A percentile compares a stretch with the other conserved stretches of the same genome.
These are phyloP conservation scores for Uloborus diversus DNA, from an alignment of 1,140 invertebrate genomes.

Conservation along the genomic window DNA sequence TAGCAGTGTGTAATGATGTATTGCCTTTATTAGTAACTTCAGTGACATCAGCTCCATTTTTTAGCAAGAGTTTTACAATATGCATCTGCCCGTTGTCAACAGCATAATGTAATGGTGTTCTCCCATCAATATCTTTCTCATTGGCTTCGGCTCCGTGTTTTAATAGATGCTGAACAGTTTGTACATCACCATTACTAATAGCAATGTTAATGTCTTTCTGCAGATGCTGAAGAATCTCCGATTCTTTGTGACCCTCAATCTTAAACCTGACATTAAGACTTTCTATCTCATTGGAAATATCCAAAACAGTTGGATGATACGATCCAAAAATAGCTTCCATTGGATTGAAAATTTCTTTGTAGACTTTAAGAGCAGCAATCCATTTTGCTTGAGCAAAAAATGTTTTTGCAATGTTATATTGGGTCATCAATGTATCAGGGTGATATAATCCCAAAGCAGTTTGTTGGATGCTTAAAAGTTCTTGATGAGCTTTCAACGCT, in stretches of 20 bases:
- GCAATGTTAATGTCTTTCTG: not conserved
- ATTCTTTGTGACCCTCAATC: not conserved
- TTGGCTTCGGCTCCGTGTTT: not conserved
- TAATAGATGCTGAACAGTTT: not conserved
- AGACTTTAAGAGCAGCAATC: not conserved
- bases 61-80: constrained; percentile 60
- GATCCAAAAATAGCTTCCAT: constrained; percentile 6
- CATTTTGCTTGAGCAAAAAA: constrained; percentile 23
- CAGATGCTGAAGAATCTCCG: not conserved
- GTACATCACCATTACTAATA: not conserved
- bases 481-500: constrained; percentile 50
- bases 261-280: not conserved
- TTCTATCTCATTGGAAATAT: not conserved
- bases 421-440: constrained; percentile 20
- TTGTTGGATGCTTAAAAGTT: not conserved
- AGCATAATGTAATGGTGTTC: constrained; percentile 48
- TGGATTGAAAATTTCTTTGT: not conserved
- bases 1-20: constrained; percentile 11
- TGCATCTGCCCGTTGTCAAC: constrained; percentile 62
- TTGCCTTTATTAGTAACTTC: constrained; percentile 60
- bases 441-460: not conserved
- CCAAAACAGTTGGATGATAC: not conserved
- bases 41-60: constrained; percentile 62
- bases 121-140: constrained; percentile 12
- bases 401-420: constrained; percentile 20